Percentiles rank a stretch among this genome's conserved stretches.
These are phyloP conservation scores for Podocnemis expansa DNA, from an alignment of 2,113 vertebrate species.

Conservation along the genomic window DNA sequence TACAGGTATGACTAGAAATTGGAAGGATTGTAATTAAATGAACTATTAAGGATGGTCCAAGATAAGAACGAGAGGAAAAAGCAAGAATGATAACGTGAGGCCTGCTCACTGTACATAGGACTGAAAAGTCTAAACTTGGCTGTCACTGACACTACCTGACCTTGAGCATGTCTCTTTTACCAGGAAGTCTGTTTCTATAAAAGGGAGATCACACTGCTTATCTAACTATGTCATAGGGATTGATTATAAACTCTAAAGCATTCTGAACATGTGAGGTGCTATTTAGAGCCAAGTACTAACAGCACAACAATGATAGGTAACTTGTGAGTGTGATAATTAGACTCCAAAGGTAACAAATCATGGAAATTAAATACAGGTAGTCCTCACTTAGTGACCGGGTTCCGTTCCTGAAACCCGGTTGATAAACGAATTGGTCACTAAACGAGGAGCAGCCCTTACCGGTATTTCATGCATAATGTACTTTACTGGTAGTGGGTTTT, in stretches of 20 bases:
- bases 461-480: too few relatives aligned
- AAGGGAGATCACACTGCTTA: background rate
- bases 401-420: too few relatives aligned
- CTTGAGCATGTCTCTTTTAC: background rate
- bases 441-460: too few relatives aligned
- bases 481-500: too few relatives aligned
- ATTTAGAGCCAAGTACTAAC: background rate
- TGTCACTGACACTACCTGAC: background rate
- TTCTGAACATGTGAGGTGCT: background rate
- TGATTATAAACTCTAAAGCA: background rate
- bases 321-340: background rate
- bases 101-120: background rate
- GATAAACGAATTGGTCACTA: too few relatives aligned
- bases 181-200: background rate
- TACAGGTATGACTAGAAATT: background rate
- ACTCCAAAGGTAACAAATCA: background rate
- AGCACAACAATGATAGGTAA: background rate
- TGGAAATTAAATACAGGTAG: background rate
- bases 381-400: too few relatives aligned
- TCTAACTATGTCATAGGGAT: background rate
- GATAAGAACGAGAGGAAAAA: background rate
- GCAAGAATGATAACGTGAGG: background rate
- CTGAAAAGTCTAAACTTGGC: rapidly evolving
- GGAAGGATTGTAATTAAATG: too few relatives aligned
- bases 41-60: background rate